Evolutionary conservation across 2,888 invertebrate species (phyloP).

Genomic region (Eupithecia exiguata): DNA sequence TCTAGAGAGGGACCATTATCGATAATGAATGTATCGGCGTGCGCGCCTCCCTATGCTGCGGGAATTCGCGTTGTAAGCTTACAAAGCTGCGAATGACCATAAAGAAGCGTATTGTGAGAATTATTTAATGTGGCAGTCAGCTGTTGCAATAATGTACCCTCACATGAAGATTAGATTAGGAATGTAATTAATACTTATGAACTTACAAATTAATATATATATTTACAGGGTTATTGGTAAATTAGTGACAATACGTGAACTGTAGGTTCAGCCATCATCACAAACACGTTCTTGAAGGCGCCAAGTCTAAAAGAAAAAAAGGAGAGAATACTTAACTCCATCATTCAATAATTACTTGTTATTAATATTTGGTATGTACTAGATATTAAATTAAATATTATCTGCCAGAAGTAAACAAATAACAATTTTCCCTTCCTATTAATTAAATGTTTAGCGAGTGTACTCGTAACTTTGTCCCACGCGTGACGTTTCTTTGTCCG

Average conservation of each 20-base stretch:
- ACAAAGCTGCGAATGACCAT: slow-evolving; percentile 5
- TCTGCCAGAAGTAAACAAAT: neutral
- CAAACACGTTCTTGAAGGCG: too few species aligned
- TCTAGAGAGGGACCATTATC: slow-evolving; percentile 12
- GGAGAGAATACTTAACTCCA: too few species aligned
- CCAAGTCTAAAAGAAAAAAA: too few species aligned
- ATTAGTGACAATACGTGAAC: too few species aligned
- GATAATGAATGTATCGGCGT: slow-evolving; percentile 29
- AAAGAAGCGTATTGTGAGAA: slow-evolving; percentile 3
- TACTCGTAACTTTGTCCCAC: slow-evolving; percentile 4
- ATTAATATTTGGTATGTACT: too few species aligned
- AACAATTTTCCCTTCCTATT: neutral
- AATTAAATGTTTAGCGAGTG: neutral
- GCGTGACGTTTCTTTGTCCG: slow-evolving; percentile 11
- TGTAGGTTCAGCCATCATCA: too few species aligned
- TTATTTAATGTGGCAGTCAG: slow-evolving; percentile 1
- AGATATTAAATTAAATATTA: neutral
- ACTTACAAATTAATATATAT: neutral
- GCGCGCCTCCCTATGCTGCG: slow-evolving; percentile 39
- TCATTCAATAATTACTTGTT: too few species aligned
- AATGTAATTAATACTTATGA: neutral
- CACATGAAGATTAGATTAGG: neutral
- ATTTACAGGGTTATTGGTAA: too few species aligned
- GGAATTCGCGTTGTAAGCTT: slow-evolving; percentile 32
- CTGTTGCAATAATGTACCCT: neutral